Percentiles rank a stretch among this genome's conserved stretches.
These are phyloP conservation scores for Tragelaphus scriptus DNA, from an alignment of 2,113 vertebrate species.

Conservation along the genomic window DNA sequence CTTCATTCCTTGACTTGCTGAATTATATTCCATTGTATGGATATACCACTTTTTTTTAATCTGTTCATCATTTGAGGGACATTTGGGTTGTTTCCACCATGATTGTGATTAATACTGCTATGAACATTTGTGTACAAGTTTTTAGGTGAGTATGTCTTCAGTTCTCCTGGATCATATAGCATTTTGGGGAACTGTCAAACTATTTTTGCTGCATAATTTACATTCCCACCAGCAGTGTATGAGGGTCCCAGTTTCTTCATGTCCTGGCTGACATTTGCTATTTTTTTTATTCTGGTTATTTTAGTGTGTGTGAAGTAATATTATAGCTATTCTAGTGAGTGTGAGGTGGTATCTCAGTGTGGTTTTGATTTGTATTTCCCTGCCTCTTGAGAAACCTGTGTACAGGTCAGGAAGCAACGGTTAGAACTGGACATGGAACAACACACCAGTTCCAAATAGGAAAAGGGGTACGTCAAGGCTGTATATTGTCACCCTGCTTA, in stretches of 20 bases:
- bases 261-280: not conserved
- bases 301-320: not conserved
- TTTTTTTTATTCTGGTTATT: not conserved
- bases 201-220: not conserved
- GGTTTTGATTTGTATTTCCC: conserved; percentile 37
- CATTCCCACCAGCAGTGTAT: not conserved
- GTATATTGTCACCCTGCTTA: too few relatives aligned
- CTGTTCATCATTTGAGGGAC: not conserved
- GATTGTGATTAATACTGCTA: not conserved
- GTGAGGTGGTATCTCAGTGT: not conserved
- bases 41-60: conserved; percentile 27
- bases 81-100: not conserved
- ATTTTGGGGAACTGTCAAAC: not conserved
- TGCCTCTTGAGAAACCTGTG: not conserved
- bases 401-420: too few relatives aligned
- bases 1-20: not conserved
- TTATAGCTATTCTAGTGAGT: not conserved
- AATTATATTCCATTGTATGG: not conserved
- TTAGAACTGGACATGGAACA: too few relatives aligned
- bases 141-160: conserved; percentile 7
- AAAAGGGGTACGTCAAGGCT: too few relatives aligned
- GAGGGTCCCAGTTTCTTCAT: not conserved
- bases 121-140: conserved; percentile 5
- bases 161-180: conserved; percentile 1
- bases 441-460: too few relatives aligned